phyloP scores from a whole-genome alignment of 2,888 invertebrate species.

The Apamea anceps region DNA sequence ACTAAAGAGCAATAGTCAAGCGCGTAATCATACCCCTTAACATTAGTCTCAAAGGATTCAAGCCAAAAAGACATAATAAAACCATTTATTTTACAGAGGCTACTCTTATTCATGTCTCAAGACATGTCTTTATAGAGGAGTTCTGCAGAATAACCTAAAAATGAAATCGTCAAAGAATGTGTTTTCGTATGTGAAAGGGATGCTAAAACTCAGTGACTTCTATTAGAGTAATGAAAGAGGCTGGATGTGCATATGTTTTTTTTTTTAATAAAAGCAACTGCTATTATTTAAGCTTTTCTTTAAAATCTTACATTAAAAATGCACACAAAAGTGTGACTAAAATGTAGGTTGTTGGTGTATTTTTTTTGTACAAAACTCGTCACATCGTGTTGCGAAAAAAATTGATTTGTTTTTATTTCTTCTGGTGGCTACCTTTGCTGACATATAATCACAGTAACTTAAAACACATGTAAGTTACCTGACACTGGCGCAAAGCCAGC shows the following conservation, averaged over 20 bases:
- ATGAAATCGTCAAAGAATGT: conserved; percentile 18
- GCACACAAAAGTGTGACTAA: neutral
- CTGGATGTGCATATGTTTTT: neutral
- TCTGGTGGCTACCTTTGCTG: no score
- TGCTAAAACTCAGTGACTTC: conserved; percentile 32
- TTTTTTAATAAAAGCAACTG: neutral
- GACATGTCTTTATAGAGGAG: neutral
- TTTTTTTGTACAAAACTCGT: neutral
- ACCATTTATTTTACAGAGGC: conserved; percentile 1
- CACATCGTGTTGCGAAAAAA: neutral
- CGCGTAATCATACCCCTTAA: neutral
- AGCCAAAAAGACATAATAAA: neutral
- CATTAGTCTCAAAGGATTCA: conserved; percentile 15
- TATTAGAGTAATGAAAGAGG: conserved; percentile 44
- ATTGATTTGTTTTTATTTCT: no score
- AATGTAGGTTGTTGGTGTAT: neutral
- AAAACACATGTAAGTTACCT: neutral
- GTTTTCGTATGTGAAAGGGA: conserved; percentile 7
- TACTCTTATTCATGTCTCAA: neutral
- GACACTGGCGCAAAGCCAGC: neutral
- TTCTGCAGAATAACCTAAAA: conserved; percentile 8
- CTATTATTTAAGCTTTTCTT: neutral
- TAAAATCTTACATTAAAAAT: neutral
- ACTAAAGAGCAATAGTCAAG: neutral
- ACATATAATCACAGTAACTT: neutral